Evolutionary conservation across 2,113 vertebrate genomes (phyloP).

Genomic region (Pan paniscus): DNA sequence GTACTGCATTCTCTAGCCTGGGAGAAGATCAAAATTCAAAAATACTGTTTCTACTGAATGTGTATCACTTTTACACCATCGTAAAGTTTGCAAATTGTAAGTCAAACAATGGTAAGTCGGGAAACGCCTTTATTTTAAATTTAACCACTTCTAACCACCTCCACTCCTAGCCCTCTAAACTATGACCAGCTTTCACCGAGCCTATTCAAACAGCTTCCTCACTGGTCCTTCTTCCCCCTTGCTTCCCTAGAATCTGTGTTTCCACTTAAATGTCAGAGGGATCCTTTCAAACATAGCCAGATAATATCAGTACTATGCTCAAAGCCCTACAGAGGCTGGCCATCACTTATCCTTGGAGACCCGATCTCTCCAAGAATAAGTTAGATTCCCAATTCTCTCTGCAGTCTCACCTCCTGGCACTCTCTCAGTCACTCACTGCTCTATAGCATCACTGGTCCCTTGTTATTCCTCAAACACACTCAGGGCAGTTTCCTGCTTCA

Average conservation of each 20-base stretch:
- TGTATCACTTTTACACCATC: not conserved
- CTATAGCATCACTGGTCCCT: not conserved
- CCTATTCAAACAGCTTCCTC: not conserved
- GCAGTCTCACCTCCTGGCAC: not conserved
- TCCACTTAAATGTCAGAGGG: not conserved
- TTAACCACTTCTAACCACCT: not conserved
- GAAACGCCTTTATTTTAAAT: not conserved
- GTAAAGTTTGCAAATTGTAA: not conserved
- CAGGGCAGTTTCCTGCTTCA: not conserved
- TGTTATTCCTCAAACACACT: not conserved
- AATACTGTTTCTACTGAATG: not conserved
- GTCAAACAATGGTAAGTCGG: not conserved
- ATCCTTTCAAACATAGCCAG: not conserved
- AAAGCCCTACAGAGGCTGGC: not conserved
- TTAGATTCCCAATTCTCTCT: not conserved
- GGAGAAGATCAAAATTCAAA: not conserved
- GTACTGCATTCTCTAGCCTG: not conserved
- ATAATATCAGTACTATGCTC: not conserved
- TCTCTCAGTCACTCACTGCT: not conserved
- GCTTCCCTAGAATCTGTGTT: not conserved
- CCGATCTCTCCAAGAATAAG: not conserved
- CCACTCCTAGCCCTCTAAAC: not conserved
- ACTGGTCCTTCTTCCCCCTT: not conserved
- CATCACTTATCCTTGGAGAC: not conserved
- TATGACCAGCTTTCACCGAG: not conserved